Evolutionary conservation across 2,113 vertebrate genomes (phyloP), one percentile per base, ranked within the genome.

Genomic region (Rousettus leschenaultii): DNA sequence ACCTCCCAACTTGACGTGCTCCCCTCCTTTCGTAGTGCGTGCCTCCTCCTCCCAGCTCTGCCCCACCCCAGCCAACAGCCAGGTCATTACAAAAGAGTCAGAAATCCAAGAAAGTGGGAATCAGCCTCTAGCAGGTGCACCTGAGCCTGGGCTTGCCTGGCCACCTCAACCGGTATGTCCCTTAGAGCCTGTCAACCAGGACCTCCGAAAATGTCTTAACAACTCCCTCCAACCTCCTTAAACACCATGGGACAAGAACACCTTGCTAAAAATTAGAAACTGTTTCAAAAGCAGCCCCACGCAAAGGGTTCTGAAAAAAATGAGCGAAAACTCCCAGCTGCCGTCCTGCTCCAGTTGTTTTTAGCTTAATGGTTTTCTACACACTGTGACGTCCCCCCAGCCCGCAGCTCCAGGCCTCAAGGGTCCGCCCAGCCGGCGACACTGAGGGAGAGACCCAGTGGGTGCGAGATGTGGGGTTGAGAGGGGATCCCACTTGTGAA

Each of bases 1-100:
- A 22, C 30, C 24, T 55, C 24, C 15, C 1, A 53, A 78, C 57
- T 21, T 51, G 70, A 51, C 65, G 53, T 6, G 24, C 55, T 59
- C 0, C 4, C 1, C 24, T 71, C 63, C 35, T 68, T 51, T 24
- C 14, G 7, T 26, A 13, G 2, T 28, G 55, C 15, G n/a, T 6
- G 40, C 16, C 21, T 14, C 26, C 63, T 6, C 3, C 16, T 26
- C 14, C 33, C 19, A 1, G 53, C 26, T 18, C 57, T 30, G 35
- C 26, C 51, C 15, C 18, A 33, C 19, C n/a, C n/a, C 2, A 6
- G 22, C 24, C 19, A 16, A 71, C 30, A 33, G 63, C 13, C 5
- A 12, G 16, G 21, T 38, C 35, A 15, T 18, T 40, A 48, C 35
- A 48, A 63, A 19, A n/a, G 85, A 55, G 55, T 61, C 51, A 45